Percentiles rank a stretch among this genome's conserved stretches.
phyloP scores from a whole-genome alignment of 2,113 vertebrate species.

The Serilophus lunatus region DNA sequence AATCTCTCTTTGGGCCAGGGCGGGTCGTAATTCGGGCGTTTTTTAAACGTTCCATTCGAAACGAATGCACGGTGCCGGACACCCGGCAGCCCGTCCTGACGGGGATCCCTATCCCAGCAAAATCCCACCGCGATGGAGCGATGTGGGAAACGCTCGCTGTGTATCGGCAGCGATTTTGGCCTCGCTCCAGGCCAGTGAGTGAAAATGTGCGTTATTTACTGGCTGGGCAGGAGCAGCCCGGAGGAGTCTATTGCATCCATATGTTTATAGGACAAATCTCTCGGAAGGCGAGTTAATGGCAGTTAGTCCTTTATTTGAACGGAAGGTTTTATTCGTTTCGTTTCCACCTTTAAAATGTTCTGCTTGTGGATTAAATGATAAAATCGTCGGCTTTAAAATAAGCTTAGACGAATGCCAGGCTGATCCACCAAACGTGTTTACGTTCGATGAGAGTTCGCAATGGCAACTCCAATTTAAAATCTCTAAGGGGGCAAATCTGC shows the following conservation, averaged over 20 bases:
- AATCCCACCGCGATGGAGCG: background rate
- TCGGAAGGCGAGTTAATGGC: background rate
- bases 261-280: background rate
- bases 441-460: background rate
- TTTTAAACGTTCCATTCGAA: background rate
- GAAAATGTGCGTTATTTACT: background rate
- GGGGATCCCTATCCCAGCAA: background rate
- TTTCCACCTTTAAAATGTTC: slow-evolving; percentile 36
- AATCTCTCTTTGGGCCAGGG: background rate
- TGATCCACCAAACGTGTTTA: background rate
- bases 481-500: background rate
- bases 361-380: slow-evolving; percentile 34
- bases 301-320: background rate
- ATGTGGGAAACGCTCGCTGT: background rate
- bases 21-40: background rate
- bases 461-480: background rate
- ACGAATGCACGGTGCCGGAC: background rate
- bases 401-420: background rate
- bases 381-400: slow-evolving; percentile 43
- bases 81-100: fast-evolving
- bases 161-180: background rate
- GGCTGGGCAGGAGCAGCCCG: background rate
- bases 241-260: background rate
- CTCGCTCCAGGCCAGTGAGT: background rate
- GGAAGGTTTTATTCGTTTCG: background rate